phyloP scores from a whole-genome alignment of 2,797 vertebrate genomes.

The Melanotaenia maccullochi region DNA sequence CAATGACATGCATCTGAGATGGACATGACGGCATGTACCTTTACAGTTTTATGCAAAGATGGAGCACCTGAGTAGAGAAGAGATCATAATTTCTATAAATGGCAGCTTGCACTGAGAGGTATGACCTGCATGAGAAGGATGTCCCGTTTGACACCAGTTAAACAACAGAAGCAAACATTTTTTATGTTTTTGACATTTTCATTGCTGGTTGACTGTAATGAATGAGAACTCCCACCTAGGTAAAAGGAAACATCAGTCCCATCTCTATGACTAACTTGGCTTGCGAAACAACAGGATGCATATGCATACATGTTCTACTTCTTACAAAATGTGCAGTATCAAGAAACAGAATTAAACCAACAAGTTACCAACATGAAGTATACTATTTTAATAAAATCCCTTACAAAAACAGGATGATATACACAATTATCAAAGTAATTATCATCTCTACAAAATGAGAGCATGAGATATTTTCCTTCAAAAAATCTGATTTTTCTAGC shows the following conservation, averaged over 20 bases:
- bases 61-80: constrained; percentile 75
- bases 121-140: constrained; percentile 43
- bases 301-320: constrained; percentile 23
- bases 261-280: constrained; percentile 44
- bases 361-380: constrained; percentile 72
- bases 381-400: constrained; percentile 57
- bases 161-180: background rate
- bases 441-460: constrained; percentile 46
- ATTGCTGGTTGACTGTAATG: constrained; percentile 26
- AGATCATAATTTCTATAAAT: constrained; percentile 48
- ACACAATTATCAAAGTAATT: constrained; percentile 47
- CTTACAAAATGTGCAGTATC: constrained; percentile 59
- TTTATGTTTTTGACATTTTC: constrained; percentile 2
- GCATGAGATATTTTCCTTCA: constrained; percentile 15
- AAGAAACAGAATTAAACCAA: constrained; percentile 65
- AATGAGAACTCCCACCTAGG: constrained; percentile 52
- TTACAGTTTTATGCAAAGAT: constrained; percentile 61
- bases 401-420: constrained; percentile 54
- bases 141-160: constrained; percentile 39
- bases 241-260: constrained; percentile 51
- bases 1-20: constrained; percentile 51
- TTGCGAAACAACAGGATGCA: constrained; percentile 48
- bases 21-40: constrained; percentile 60
- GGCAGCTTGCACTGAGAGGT: constrained; percentile 64
- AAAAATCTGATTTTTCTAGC: constrained; percentile 46